These are phyloP conservation scores for Lycia hirtaria DNA, from an alignment of 2,888 invertebrate species.

Conservation along the genomic window DNA sequence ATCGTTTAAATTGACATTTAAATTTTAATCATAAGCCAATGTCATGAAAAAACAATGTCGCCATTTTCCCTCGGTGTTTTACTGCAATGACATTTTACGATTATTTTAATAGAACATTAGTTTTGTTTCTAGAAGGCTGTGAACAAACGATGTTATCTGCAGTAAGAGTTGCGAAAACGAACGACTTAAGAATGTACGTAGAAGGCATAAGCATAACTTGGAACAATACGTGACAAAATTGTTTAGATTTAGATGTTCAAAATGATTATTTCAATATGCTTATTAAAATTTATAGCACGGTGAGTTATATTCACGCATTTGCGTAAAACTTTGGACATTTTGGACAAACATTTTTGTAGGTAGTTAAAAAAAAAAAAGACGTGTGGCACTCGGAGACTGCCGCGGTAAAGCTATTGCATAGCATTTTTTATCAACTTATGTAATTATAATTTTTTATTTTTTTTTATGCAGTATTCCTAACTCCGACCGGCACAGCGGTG, in stretches of 20 bases:
- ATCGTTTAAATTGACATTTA: neutral
- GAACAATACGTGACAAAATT: conserved; percentile 24
- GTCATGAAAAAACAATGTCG: conserved; percentile 44
- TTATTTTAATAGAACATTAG: conserved; percentile 25
- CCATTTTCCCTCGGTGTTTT: conserved; percentile 32
- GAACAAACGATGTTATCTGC: conserved; percentile 57
- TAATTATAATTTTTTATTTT: too few species aligned
- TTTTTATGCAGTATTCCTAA: too few species aligned
- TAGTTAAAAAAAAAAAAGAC: too few species aligned
- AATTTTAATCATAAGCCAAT: conserved; percentile 8
- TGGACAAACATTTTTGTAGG: too few species aligned
- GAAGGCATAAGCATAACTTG: conserved; percentile 12
- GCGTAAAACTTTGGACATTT: too few species aligned
- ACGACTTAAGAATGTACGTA: conserved; percentile 23
- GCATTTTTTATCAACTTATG: too few species aligned
- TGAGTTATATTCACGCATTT: too few species aligned
- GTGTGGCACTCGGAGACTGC: too few species aligned
- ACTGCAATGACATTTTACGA: conserved; percentile 27
- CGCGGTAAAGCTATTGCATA: too few species aligned
- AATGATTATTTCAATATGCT: neutral
- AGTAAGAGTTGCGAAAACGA: conserved; percentile 49
- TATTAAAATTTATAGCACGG: too few species aligned
- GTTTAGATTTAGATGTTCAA: conserved; percentile 7
- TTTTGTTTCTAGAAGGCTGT: conserved; percentile 46
- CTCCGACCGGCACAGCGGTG: too few species aligned